Evolutionary conservation across 2,888 invertebrate species (phyloP).

Genomic region (Calliopum simillimum): DNA sequence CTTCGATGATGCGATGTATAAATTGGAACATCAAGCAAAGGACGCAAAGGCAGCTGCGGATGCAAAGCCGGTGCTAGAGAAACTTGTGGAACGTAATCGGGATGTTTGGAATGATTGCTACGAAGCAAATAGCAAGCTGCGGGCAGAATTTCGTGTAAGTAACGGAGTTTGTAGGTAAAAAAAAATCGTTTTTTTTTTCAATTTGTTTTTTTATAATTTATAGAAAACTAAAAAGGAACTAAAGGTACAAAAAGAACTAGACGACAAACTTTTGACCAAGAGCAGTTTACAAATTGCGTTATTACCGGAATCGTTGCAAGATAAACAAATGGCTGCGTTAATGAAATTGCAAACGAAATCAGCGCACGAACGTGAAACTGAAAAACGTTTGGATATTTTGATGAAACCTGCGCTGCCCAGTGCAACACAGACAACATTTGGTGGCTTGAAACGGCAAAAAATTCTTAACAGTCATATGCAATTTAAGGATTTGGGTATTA

Average conservation of each 20-base stretch:
- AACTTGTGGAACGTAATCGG: constrained; percentile 82
- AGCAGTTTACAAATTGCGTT: constrained; percentile 82
- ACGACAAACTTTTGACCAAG: constrained; percentile 78
- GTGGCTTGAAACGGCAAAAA: constrained; percentile 72
- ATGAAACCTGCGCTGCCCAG: constrained; percentile 72
- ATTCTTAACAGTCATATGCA: constrained; percentile 63
- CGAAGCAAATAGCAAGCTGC: constrained; percentile 85
- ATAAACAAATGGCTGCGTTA: constrained; percentile 82
- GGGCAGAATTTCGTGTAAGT: constrained; percentile 87
- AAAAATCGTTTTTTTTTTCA: constrained; percentile 22
- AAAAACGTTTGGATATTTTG: constrained; percentile 69
- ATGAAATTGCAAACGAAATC: constrained; percentile 76
- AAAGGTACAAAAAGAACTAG: constrained; percentile 75
- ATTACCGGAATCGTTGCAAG: constrained; percentile 83
- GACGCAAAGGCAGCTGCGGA: constrained; percentile 79
- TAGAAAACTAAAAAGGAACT: constrained; percentile 81
- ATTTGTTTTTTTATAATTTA: constrained; percentile 48
- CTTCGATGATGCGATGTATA: constrained; percentile 98
- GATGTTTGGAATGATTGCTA: constrained; percentile 93
- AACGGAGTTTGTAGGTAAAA: too few relatives aligned
- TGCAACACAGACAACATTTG: constrained; percentile 69
- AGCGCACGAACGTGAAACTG: constrained; percentile 71
- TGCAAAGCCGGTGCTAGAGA: constrained; percentile 79
- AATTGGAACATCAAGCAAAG: constrained; percentile 90
- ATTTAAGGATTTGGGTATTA: constrained; percentile 62